Evolutionary conservation across 2,888 invertebrate genomes (phyloP), one percentile per base, ranked within the genome.

Genomic region (Amphipoea lucens): DNA sequence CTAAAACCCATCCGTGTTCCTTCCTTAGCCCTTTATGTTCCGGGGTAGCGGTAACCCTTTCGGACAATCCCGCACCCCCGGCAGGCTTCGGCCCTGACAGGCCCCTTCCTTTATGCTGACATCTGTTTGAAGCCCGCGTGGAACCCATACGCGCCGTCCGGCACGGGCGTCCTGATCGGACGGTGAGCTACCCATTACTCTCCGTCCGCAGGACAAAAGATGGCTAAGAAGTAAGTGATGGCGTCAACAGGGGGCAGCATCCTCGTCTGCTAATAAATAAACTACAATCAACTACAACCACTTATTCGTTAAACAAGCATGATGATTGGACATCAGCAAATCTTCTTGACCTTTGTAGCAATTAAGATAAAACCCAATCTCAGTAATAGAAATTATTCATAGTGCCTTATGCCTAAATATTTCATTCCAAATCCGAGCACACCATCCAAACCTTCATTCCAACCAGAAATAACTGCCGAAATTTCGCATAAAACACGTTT

Each of bases 401-500:
- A 29, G 68, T 29, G 36, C 36, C 20, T n/a, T 23, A 80, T 17
- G 14, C 40, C 14, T 17, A 68, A 74, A 36, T 17, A 79, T 62
- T 81, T 40, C 60, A 71, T 51, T 62, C 67, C 20, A 63, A 69
- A 72, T 36, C 48, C 36, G n/a, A 77, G 7, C 36, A 2, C 4
- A 60, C 45, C 17, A 14, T 20, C 48, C 40, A 45, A 45, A n/a
- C 36, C 36, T 63, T 40, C 57, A 67, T 66, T 62, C 60, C 70
- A 29, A 65, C n/a, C 70, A 70, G 66, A 69, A 87, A 67, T 82
- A 81, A 78, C 78, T 82, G 66, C 51, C 74, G 23, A 79, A 86
- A 84, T 66, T 75, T 66, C 81, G 42, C 74, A 76, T 89, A 83
- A 81, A 87, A 83, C 87, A 84, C 87, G 88, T 88, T 60, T 70